Evolutionary conservation across 2,797 vertebrate genomes (phyloP), one percentile per base, ranked within the genome.

Genomic region (Gobionotothen gibberifrons): DNA sequence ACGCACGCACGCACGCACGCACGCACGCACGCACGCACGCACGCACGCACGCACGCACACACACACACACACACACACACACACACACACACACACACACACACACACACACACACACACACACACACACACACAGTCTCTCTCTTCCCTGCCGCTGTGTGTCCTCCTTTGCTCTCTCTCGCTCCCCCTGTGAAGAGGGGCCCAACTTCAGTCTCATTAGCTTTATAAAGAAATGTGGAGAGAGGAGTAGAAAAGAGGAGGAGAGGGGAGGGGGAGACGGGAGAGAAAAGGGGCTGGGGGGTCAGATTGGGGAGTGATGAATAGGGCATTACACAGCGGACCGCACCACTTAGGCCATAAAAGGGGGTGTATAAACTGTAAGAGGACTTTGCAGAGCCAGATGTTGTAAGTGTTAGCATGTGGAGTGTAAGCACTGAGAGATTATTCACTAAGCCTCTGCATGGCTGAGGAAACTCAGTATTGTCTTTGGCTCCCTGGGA

Each of bases 161-260:
- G 82, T 85, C 84, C 80, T 86, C 67, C 76, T 83, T 66, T 86
- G 75, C 80, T 74, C 82, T 79, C 76, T 72, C 81, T 84, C 66
- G 12, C 84, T 74, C 80, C 69, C 64, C 73, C 82, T 75, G 73
- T 81, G 78, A 90, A 91, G 86, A 90, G 92, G 85, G 91, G 93
- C 93, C 93, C 92, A 90, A 89, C 92, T 94, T 91, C 87, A 92
- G 86, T 93, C 94, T 94, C 93, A 95, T 95, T 85, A 94, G 93
- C 92, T 93, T 95, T 73, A 94, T 92, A 94, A 95, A 95, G 90
- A 88, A 87, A 88, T 78, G 84, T 87, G 85, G 85, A 87, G 85
- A 86, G 84, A 80, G 88, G 84, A 83, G 76, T 67, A 84, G 84
- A 87, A 26, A 90, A 89, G 86, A 76, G 84, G 88, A 87, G 85